Evolutionary conservation across 1,140 invertebrate species (phyloP).

Genomic region (Drosophila grimshawi): DNA sequence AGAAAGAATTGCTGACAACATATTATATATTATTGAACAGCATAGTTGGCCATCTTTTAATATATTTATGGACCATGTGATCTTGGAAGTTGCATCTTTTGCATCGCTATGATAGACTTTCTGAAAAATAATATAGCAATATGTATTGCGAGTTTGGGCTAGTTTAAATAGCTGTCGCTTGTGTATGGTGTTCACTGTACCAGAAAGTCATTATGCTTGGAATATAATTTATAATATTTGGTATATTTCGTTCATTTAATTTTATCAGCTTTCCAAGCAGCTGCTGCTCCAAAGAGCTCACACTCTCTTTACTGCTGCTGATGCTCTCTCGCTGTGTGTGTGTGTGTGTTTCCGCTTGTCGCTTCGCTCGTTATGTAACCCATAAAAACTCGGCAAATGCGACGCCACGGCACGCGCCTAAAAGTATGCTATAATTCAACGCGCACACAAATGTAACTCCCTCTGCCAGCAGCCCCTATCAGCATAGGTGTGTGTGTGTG

Average conservation of each 20-base stretch:
- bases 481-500: slow-evolving; percentile 26
- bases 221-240: background rate
- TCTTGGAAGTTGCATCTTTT: no score
- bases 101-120: no score
- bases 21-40: no score
- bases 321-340: slow-evolving; percentile 3
- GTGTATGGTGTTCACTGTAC: background rate
- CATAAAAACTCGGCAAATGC: slow-evolving; percentile 78
- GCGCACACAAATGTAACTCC: slow-evolving; percentile 29
- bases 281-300: slow-evolving; percentile 11
- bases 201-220: slow-evolving; percentile 1
- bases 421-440: slow-evolving; percentile 82
- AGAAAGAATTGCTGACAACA: no score
- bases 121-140: no score
- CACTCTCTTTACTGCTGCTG: slow-evolving; percentile 2
- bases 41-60: no score
- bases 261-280: slow-evolving; percentile 22
- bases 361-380: slow-evolving; percentile 76
- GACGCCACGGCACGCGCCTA: slow-evolving; percentile 78
- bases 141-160: background rate
- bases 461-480: slow-evolving; percentile 1
- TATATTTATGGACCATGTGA: no score
- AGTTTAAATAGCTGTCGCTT: background rate
- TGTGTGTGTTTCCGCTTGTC: slow-evolving; percentile 60
- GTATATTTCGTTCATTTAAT: slow-evolving; percentile 5